phyloP scores from a whole-genome alignment of 2,888 invertebrate species.

The Nymphalis polychloros region DNA sequence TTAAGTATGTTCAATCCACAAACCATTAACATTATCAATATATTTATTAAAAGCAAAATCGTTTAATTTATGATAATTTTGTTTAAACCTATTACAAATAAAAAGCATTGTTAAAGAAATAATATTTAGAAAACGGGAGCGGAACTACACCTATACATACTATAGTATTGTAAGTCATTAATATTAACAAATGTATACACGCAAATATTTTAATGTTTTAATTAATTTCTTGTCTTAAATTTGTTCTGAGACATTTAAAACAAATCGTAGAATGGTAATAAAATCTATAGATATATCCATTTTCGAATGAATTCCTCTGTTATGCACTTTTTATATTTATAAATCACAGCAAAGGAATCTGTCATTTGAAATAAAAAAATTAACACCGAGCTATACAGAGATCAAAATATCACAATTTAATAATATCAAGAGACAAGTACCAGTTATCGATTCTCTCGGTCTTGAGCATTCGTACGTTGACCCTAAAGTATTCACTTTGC shows the following conservation, averaged over 20 bases:
- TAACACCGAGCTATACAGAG: not conserved
- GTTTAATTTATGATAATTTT: slow-evolving; percentile 7
- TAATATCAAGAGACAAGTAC: slow-evolving; percentile 32
- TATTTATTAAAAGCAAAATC: not conserved
- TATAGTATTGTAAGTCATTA: not conserved
- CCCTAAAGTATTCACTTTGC: slow-evolving; percentile 38
- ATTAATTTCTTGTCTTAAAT: no score
- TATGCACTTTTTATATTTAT: not conserved
- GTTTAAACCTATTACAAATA: slow-evolving; percentile 2
- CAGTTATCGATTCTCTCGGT: slow-evolving; percentile 39
- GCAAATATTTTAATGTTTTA: no score
- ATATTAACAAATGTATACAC: not conserved
- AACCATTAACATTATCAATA: slow-evolving; percentile 26
- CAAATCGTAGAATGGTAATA: no score
- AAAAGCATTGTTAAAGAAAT: not conserved
- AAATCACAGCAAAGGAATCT: not conserved
- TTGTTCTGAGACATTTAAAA: no score
- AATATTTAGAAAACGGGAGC: not conserved
- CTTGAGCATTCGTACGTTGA: slow-evolving; percentile 39
- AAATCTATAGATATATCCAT: no score
- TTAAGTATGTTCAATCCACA: slow-evolving; percentile 29
- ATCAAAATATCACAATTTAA: slow-evolving; percentile 28
- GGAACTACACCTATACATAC: not conserved
- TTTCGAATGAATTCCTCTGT: no score
- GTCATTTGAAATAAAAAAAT: not conserved